Conservation (phyloP, 1,140 invertebrate genomes). For the Maconellicoccus hirsutus region DNA sequence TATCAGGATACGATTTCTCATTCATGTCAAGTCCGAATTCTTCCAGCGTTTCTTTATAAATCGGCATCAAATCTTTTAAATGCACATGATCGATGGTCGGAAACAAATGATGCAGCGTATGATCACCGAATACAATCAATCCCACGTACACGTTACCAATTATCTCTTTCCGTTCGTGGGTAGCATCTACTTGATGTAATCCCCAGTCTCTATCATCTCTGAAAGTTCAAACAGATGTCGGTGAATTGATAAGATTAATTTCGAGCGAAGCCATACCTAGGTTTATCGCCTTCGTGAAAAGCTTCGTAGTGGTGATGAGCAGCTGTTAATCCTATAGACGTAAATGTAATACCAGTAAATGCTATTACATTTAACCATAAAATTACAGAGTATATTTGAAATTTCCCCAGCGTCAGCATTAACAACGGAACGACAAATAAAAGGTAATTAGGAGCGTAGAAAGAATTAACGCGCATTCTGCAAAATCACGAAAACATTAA, state of each 20-base stretch:
- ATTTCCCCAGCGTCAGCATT: constrained; percentile 38
- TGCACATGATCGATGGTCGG: constrained; percentile 61
- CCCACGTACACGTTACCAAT: constrained; percentile 52
- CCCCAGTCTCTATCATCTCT: constrained; percentile 61
- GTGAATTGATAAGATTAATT: too few relatives aligned
- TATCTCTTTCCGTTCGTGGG: constrained; percentile 57
- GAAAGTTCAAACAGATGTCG: constrained; percentile 27
- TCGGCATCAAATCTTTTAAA: constrained; percentile 48
- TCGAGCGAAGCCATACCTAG: too few relatives aligned
- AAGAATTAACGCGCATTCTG: not conserved
- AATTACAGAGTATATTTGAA: not conserved
- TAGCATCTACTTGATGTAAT: constrained; percentile 59
- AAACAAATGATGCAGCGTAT: constrained; percentile 67
- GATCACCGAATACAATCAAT: constrained; percentile 61
- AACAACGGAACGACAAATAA: constrained; percentile 40
- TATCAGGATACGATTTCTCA: constrained; percentile 43
- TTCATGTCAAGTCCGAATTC: constrained; percentile 51
- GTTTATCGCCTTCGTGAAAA: constrained; percentile 67
- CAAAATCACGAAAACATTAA: not conserved
- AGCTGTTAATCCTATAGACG: constrained; percentile 54
- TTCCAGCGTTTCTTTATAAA: constrained; percentile 51
- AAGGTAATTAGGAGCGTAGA: constrained; percentile 35
- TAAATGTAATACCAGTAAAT: constrained; percentile 49
- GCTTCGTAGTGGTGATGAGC: constrained; percentile 73
- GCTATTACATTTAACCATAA: constrained; percentile 48